Percentiles rank a stretch among this genome's conserved stretches.
Evolutionary conservation across 1,140 invertebrate genomes (phyloP).

Genomic region (Trachelipus rathkii): DNA sequence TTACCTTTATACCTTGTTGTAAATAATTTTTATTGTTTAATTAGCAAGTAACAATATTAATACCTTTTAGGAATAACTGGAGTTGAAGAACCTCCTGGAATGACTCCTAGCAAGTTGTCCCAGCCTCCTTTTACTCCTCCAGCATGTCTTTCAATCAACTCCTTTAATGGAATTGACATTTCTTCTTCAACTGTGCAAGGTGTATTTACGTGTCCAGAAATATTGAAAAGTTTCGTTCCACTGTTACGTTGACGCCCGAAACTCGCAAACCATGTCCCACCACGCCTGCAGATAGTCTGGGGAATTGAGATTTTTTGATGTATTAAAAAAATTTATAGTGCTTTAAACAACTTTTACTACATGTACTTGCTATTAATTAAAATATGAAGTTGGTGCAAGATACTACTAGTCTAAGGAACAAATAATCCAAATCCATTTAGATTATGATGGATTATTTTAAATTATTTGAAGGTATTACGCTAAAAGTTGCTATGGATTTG

Average conservation of each 20-base stretch:
- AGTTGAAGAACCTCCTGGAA: conserved; percentile 97
- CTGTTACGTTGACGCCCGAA: conserved; percentile 94
- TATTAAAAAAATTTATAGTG: no score
- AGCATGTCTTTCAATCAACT: conserved; percentile 92
- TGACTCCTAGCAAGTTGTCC: conserved; percentile 96
- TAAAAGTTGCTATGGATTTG: no score
- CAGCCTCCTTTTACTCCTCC: conserved; percentile 96
- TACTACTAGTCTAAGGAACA: no score
- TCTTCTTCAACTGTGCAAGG: conserved; percentile 99
- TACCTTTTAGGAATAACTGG: conserved; percentile 96
- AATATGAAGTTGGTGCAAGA: no score
- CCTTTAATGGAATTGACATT: conserved; percentile 96
- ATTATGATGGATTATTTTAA: no score
- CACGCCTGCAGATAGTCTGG: conserved; percentile 87
- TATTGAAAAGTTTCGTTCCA: conserved; percentile 97
- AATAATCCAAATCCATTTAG: no score
- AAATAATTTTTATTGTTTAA: no score
- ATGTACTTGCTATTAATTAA: no score
- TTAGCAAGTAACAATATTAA: conserved; percentile 24
- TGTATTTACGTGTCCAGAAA: conserved; percentile 96
- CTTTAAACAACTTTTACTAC: no score
- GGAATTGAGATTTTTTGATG: no score
- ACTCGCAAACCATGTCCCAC: conserved; percentile 93
- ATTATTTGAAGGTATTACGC: no score
- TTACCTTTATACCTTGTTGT: no score